A percentile compares a stretch with the other conserved stretches of the same genome.
These are phyloP conservation scores for Nemotelus nigrinus DNA, from an alignment of 2,888 invertebrate genomes.

Conservation along the genomic window DNA sequence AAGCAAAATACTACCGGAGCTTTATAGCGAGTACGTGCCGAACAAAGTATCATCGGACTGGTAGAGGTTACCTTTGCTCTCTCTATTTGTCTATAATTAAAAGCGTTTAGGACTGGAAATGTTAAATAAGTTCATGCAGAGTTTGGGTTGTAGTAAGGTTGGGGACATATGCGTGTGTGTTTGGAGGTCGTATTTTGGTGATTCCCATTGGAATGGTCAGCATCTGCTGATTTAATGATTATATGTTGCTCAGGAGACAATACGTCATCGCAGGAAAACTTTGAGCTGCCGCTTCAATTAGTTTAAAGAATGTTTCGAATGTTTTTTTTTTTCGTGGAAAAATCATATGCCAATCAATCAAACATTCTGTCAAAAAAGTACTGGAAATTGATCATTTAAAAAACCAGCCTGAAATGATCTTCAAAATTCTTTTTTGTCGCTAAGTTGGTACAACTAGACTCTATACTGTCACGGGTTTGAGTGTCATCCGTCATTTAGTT, in stretches of 20 bases:
- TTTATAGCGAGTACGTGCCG: constrained; percentile 26
- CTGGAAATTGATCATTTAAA: no score
- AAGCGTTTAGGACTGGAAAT: not conserved
- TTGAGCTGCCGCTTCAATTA: no score
- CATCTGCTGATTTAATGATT: not conserved
- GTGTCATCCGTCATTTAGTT: no score
- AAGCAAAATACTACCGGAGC: constrained; percentile 3
- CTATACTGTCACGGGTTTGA: no score
- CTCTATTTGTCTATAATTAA: constrained; percentile 20
- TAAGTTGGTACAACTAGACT: no score
- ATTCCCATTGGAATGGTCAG: not conserved
- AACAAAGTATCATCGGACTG: not conserved
- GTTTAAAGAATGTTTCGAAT: no score
- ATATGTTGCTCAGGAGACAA: not conserved
- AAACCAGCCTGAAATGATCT: no score
- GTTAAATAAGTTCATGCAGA: not conserved
- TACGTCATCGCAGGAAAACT: not conserved
- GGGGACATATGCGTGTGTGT: not conserved
- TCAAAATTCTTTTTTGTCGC: no score
- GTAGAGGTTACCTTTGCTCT: not conserved
- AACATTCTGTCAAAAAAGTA: no score
- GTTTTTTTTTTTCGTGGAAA: no score
- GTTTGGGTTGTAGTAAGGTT: not conserved
- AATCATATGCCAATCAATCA: no score
- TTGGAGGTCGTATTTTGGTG: not conserved